Percentiles rank a stretch among this genome's conserved stretches.
phyloP scores from a whole-genome alignment of 1,140 invertebrate genomes.

The Aphidius ervi region DNA sequence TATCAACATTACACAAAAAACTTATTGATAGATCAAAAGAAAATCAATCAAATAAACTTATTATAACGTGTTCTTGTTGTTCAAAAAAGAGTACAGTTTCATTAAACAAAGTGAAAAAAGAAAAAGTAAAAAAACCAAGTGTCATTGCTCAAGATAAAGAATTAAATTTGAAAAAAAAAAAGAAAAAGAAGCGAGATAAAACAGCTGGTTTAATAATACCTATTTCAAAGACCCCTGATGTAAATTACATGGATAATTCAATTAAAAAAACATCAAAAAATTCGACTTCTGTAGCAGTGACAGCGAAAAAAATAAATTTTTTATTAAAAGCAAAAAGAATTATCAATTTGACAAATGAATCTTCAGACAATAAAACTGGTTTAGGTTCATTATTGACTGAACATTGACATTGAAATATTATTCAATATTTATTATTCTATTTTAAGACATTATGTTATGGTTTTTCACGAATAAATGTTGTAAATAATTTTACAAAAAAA shows the following conservation, averaged over 20 bases:
- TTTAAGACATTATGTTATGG: too few species aligned
- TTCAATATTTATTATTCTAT: not conserved
- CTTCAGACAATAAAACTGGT: conserved; percentile 5
- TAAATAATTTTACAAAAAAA: not conserved
- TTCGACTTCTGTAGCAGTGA: not conserved
- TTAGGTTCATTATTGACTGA: conserved; percentile 18
- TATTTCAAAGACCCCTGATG: conserved; percentile 2
- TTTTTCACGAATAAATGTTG: not conserved
- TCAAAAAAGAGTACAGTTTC: conserved; percentile 29
- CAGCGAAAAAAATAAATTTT: conserved; percentile 20
- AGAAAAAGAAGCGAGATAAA: conserved; percentile 38
- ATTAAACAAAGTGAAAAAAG: conserved; percentile 34
- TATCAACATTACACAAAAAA: conserved; percentile 31
- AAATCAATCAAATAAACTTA: conserved; percentile 38
- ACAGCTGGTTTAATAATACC: conserved; percentile 41
- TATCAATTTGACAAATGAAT: conserved; percentile 11
- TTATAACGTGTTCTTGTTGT: conserved; percentile 40
- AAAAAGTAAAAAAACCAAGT: conserved; percentile 17
- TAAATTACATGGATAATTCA: not conserved
- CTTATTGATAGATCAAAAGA: conserved; percentile 35
- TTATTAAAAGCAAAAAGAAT: conserved; percentile 20
- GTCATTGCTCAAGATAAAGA: not conserved
- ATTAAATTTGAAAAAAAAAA: conserved; percentile 34
- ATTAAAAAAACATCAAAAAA: too few species aligned
- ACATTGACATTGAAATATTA: conserved; percentile 2